phyloP scores from a whole-genome alignment of 2,888 invertebrate genomes.

The Eilema sororculum region DNA sequence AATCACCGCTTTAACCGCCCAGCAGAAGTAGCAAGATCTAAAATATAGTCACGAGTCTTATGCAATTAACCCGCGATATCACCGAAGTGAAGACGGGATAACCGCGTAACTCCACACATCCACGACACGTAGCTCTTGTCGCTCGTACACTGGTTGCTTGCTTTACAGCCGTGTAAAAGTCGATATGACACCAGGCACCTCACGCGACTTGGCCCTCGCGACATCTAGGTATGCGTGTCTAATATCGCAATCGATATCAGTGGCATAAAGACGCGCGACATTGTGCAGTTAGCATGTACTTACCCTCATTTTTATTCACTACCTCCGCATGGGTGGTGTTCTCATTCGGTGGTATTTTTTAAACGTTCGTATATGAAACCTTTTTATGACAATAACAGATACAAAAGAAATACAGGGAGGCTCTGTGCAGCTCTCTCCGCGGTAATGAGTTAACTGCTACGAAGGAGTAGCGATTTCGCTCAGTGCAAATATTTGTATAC shows the following conservation, averaged over 20 bases:
- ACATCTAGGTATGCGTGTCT: background rate
- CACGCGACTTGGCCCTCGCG: background rate
- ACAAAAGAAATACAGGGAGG: no score
- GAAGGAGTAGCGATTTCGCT: no score
- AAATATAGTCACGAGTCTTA: background rate
- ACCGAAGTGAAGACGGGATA: background rate
- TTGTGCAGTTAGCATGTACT: background rate
- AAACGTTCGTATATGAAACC: no score
- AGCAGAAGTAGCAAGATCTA: background rate
- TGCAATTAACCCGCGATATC: background rate
- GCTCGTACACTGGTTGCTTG: background rate
- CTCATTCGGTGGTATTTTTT: no score
- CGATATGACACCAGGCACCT: background rate
- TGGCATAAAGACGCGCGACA: background rate
- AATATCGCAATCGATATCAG: background rate
- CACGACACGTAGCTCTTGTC: background rate
- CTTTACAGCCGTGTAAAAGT: background rate
- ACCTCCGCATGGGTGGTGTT: no score
- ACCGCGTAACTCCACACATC: background rate
- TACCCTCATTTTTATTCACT: background rate
- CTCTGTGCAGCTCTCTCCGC: no score
- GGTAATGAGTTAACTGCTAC: no score
- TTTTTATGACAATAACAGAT: no score
- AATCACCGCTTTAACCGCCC: background rate
- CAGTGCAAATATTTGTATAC: no score